Evolutionary conservation across 2,797 vertebrate species (phyloP).

Genomic region (Trachops cirrhosus): DNA sequence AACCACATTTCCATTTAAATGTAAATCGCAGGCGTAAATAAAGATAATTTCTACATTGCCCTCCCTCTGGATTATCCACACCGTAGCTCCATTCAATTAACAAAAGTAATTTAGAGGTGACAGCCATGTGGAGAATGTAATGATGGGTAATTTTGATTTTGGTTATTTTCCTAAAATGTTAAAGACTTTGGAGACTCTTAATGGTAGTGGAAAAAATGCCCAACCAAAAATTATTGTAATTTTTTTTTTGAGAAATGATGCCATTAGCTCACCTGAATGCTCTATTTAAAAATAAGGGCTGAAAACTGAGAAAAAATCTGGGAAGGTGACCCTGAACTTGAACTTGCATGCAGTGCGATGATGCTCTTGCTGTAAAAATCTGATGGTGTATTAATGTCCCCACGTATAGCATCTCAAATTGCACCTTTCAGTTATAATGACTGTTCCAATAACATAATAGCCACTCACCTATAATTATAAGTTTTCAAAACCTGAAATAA

Average conservation of each 20-base stretch:
- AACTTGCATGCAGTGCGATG: conserved; percentile 54
- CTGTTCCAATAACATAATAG: conserved; percentile 70
- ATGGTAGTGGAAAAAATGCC: conserved; percentile 30
- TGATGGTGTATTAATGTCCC: conserved; percentile 64
- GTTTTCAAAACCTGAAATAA: conserved; percentile 71
- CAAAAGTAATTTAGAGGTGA: background rate
- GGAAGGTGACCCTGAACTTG: conserved; percentile 64
- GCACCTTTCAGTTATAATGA: conserved; percentile 69
- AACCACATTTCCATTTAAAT: background rate
- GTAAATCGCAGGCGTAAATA: background rate
- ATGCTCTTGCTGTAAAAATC: conserved; percentile 54
- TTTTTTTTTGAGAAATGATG: conserved; percentile 26
- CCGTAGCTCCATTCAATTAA: background rate
- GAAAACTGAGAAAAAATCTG: background rate
- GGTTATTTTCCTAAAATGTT: conserved; percentile 45
- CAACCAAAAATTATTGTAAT: conserved; percentile 34
- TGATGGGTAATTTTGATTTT: conserved; percentile 29
- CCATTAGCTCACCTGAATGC: conserved; percentile 62
- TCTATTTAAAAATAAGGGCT: conserved; percentile 64
- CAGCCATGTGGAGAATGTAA: background rate
- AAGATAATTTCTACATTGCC: background rate
- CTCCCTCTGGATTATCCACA: background rate
- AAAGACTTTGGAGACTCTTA: background rate
- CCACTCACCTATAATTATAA: conserved; percentile 75
- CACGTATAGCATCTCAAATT: conserved; percentile 69